These are phyloP conservation scores for Drosophila erecta DNA, from an alignment of 1,140 invertebrate species.

Conservation along the genomic window DNA sequence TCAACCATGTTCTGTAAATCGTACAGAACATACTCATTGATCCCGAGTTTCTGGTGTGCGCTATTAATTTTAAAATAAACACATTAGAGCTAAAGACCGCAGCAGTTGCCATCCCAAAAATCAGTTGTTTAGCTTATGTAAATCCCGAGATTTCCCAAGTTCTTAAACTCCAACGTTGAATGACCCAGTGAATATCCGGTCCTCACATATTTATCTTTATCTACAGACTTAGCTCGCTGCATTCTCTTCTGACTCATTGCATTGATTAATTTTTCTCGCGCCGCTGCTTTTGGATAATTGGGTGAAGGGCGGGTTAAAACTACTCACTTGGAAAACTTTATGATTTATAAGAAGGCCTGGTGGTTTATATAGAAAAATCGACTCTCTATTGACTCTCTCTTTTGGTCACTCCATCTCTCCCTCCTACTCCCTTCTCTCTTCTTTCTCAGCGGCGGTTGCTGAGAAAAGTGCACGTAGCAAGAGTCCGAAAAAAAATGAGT, in stretches of 20 bases:
- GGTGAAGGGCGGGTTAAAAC: slow-evolving; percentile 34
- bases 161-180: not conserved
- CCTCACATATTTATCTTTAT: slow-evolving; percentile 6
- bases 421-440: slow-evolving; percentile 1
- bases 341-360: slow-evolving; percentile 8
- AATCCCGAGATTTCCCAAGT: slow-evolving; percentile 5
- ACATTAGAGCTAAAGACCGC: not conserved
- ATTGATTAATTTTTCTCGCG: slow-evolving; percentile 46
- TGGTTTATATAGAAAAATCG: slow-evolving; percentile 1
- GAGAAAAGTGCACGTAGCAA: slow-evolving; percentile 58
- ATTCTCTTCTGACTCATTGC: slow-evolving; percentile 34
- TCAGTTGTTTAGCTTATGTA: no score
- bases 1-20: no score
- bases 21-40: not conserved
- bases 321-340: slow-evolving; percentile 26
- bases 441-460: slow-evolving; percentile 7
- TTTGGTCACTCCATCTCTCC: not conserved
- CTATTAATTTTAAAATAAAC: not conserved
- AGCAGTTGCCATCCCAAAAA: not conserved
- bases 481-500: slow-evolving; percentile 65
- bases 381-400: slow-evolving; percentile 7
- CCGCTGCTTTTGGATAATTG: slow-evolving; percentile 22
- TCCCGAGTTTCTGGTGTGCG: not conserved
- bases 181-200: slow-evolving; percentile 15
- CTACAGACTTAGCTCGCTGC: slow-evolving; percentile 1